Evolutionary conservation across 1,140 invertebrate species (phyloP).

Genomic region (Drosophila paulistorum): DNA sequence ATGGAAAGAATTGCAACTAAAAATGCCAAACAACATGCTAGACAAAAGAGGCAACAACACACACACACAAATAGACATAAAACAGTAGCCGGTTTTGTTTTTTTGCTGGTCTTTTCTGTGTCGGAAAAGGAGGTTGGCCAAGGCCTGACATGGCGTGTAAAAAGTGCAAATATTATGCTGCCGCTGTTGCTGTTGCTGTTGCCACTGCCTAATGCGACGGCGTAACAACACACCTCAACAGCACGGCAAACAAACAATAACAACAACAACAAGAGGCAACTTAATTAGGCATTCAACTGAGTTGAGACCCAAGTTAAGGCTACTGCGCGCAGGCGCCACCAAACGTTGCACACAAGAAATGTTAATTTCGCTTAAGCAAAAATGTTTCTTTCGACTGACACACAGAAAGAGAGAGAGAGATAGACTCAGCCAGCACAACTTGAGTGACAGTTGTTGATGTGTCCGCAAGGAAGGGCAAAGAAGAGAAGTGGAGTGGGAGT

Average conservation of each 20-base stretch:
- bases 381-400: slow-evolving; percentile 16
- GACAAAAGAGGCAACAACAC: slow-evolving; percentile 16
- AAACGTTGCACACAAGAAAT: slow-evolving; percentile 18
- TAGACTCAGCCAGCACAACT: not conserved
- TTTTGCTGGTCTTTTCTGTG: not conserved
- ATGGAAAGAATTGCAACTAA: slow-evolving; percentile 9
- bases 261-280: slow-evolving; percentile 19
- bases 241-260: slow-evolving; percentile 11
- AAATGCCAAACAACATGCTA: slow-evolving; percentile 15
- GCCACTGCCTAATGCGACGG: slow-evolving; percentile 26
- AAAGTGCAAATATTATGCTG: slow-evolving; percentile 25
- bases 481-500: not conserved
- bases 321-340: slow-evolving; percentile 20
- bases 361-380: slow-evolving; percentile 21
- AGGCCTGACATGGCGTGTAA: slow-evolving; percentile 16
- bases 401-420: not conserved
- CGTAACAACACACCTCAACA: slow-evolving; percentile 10
- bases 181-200: slow-evolving; percentile 32
- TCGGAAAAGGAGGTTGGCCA: slow-evolving; percentile 21
- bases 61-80: slow-evolving; percentile 11
- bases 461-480: not conserved
- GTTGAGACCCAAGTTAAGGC: not conserved
- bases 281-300: slow-evolving; percentile 18
- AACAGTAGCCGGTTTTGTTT: slow-evolving; percentile 24
- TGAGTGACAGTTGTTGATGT: slow-evolving; percentile 23